Conservation (phyloP, 2,113 vertebrate genomes). For the Miniopterus natalensis region DNA sequence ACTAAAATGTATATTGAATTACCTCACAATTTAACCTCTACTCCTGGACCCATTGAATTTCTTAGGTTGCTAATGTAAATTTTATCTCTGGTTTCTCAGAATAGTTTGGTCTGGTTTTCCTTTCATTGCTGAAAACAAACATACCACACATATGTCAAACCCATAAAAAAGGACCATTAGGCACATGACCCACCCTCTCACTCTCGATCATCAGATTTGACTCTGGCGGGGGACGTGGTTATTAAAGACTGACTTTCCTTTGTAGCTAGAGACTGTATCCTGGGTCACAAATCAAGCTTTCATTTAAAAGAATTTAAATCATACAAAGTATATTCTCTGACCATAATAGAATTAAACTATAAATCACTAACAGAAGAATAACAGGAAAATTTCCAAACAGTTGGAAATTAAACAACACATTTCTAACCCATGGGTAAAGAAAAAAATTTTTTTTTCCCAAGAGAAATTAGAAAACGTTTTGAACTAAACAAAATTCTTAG, state of each 20-base stretch:
- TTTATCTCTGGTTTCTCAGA: background rate
- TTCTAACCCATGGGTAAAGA: background rate
- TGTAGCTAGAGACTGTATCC: background rate
- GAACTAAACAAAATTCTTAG: background rate
- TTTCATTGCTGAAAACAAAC: background rate
- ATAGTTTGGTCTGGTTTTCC: background rate
- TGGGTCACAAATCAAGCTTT: background rate
- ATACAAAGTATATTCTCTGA: background rate
- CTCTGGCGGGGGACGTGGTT: background rate
- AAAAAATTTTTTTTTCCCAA: background rate
- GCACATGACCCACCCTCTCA: background rate
- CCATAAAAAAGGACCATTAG: background rate
- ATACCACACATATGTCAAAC: background rate
- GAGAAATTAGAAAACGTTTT: constrained; percentile 32
- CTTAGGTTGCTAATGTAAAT: background rate
- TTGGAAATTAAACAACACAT: constrained; percentile 6
- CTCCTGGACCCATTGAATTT: background rate
- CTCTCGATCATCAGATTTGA: background rate
- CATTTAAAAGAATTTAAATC: background rate
- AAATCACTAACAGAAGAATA: background rate
- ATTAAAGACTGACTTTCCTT: background rate
- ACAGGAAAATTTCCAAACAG: background rate
- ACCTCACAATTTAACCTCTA: background rate
- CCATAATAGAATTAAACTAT: background rate
- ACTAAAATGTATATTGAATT: background rate